A percentile compares a stretch with the other conserved stretches of the same genome.
phyloP scores from a whole-genome alignment of 2,888 invertebrate species.

The Tinea trinotella region DNA sequence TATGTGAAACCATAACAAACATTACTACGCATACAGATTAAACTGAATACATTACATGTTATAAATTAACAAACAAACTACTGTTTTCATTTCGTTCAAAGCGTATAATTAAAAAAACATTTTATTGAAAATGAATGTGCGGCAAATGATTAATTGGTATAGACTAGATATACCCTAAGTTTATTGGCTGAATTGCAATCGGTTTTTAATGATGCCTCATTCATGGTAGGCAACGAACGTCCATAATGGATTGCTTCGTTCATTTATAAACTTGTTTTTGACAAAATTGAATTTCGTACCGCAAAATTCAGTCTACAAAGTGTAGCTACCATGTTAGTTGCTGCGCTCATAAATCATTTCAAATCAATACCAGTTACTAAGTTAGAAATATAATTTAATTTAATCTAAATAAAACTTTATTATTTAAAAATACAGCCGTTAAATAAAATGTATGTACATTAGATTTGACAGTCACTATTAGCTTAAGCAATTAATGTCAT shows the following conservation, averaged over 20 bases:
- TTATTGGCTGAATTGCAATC: constrained; percentile 31
- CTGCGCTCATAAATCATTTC: not conserved
- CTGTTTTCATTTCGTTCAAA: not conserved
- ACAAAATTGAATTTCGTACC: constrained; percentile 29
- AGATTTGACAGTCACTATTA: constrained; percentile 13
- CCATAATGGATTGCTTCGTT: constrained; percentile 33
- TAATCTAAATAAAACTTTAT: no score
- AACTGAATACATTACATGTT: no score
- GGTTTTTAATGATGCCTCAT: constrained; percentile 30
- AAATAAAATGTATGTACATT: not conserved
- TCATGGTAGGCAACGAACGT: constrained; percentile 15
- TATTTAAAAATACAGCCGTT: no score
- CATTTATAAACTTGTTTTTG: constrained; percentile 32
- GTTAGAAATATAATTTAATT: not conserved
- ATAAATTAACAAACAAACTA: no score
- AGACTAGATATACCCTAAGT: constrained; percentile 10
- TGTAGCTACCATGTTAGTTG: not conserved
- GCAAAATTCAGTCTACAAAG: not conserved
- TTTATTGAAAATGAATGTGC: constrained; percentile 7
- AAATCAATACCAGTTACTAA: not conserved
- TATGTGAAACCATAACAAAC: no score
- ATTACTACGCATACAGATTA: no score
- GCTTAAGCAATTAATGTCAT: constrained; percentile 15
- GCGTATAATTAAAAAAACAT: constrained; percentile 6
- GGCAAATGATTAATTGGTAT: constrained; percentile 12